Evolutionary conservation across 2,113 vertebrate species (phyloP), one percentile per base, ranked within the genome.

Genomic region (Tiliqua scincoides): DNA sequence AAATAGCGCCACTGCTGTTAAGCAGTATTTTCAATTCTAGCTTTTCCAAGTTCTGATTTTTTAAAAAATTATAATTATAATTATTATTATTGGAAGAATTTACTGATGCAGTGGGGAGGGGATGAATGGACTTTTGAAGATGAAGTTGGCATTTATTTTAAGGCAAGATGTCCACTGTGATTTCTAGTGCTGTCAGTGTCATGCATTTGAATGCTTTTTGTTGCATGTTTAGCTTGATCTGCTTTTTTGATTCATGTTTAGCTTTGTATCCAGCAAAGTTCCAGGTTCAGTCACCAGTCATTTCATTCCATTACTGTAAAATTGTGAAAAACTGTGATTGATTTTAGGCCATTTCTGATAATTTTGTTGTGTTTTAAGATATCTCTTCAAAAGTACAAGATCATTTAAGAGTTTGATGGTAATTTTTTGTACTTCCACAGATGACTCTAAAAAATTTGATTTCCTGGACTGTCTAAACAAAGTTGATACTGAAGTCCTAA

Each of bases 1-100:
- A 93, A 95, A 92, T 93, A 94, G 90, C 89, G 93, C 86, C 83
- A 75, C 85, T 94, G 91, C 94, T 95, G 94, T 93, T 92, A 90
- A 94, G 88, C 89, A 87, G 15, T 94, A 90, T 94, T 96, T 93
- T 90, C 88, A 87, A 82, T 84, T 76, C 73, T 79, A 68, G 82
- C 92, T 74, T 85, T 82, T 92, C 72, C 92, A 85, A 91, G 70
- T 81, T 83, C 82, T n/a, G 25, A 15, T 67, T n/a, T 48, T 65
- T 20, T 8, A 54, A 54, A 54, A 54, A 54, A 12, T 48, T 48
- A 8, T 48, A 5, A 8, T 48, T 48, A 8, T 48, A 5, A 8
- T 48, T 48, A 8, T 43, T 77, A 25, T 57, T 54, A 68, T 17
- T 74, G 59, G 37, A 73, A 73, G 25, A 83, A 72, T 89, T 75